Evolutionary conservation across 2,888 invertebrate species (phyloP).

Genomic region (Piscicola geometra): DNA sequence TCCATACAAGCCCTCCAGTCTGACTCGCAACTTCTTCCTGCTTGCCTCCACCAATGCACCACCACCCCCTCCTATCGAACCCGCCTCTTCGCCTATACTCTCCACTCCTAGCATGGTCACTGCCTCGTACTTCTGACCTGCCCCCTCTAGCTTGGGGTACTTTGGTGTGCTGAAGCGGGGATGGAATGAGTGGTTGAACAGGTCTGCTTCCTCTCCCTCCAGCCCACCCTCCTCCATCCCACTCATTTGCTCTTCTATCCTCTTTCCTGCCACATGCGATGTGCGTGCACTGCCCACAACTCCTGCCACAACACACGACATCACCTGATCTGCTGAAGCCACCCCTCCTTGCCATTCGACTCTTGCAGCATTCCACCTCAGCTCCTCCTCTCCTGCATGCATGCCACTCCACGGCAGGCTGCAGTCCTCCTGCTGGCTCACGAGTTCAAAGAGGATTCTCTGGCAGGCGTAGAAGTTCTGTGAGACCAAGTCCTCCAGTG

Average conservation of each 20-base stretch:
- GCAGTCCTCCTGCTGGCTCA: not conserved
- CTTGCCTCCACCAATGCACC: not conserved
- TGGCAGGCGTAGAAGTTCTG: not conserved
- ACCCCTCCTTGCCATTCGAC: not conserved
- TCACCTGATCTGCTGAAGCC: not conserved
- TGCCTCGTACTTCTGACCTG: not conserved
- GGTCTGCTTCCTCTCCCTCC: not conserved
- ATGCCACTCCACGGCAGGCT: no score
- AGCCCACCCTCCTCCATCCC: no score
- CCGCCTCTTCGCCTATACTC: not conserved
- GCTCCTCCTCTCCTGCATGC: not conserved
- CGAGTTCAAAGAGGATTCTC: not conserved
- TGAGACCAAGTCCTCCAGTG: not conserved
- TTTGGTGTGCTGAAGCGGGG: constrained; percentile 2
- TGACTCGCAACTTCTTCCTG: not conserved
- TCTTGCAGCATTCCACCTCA: not conserved
- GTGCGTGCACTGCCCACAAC: not conserved
- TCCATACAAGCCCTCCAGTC: not conserved
- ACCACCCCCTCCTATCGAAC: no score
- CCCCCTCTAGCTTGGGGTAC: constrained; percentile 1
- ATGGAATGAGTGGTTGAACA: not conserved
- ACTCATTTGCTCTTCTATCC: not conserved
- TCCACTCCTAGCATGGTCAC: not conserved
- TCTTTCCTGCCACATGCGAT: not conserved
- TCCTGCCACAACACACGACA: not conserved